Evolutionary conservation across 1,140 invertebrate species (phyloP).

Genomic region (Orius insidiosus): DNA sequence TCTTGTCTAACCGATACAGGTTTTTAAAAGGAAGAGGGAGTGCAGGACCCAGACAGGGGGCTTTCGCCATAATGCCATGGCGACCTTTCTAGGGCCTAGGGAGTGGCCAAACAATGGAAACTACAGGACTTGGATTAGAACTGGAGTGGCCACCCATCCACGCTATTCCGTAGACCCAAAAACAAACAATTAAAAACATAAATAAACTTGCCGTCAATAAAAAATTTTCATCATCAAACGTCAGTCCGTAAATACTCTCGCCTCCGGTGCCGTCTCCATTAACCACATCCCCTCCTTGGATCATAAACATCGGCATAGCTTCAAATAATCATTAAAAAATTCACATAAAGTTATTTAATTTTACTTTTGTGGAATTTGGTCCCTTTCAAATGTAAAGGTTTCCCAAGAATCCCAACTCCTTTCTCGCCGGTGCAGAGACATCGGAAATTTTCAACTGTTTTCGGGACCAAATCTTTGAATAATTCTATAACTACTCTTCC

Average conservation of each 20-base stretch:
- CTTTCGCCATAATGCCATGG: too few relatives aligned
- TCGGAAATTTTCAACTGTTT: conserved; percentile 82
- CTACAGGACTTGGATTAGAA: too few relatives aligned
- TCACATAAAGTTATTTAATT: conserved; percentile 5
- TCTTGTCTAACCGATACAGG: too few relatives aligned
- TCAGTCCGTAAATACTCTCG: conserved; percentile 81
- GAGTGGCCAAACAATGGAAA: too few relatives aligned
- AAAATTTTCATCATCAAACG: conserved; percentile 86
- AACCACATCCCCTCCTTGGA: conserved; percentile 70
- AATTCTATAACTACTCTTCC: conserved; percentile 69
- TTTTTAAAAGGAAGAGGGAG: too few relatives aligned
- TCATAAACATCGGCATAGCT: conserved; percentile 59
- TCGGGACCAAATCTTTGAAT: conserved; percentile 68
- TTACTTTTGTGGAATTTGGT: conserved; percentile 55
- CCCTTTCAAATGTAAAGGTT: conserved; percentile 58
- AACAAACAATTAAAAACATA: too few relatives aligned
- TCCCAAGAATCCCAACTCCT: conserved; percentile 46
- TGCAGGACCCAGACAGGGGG: too few relatives aligned
- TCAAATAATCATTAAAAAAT: conserved; percentile 23
- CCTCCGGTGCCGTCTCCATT: conserved; percentile 70
- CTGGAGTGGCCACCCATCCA: too few relatives aligned
- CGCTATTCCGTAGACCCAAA: too few relatives aligned
- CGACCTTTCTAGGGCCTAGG: too few relatives aligned
- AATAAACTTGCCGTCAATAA: conserved; percentile 35
- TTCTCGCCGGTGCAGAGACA: conserved; percentile 74